Base-by-base conservation (phyloP, 1,140 invertebrate genomes). In the Drosophila insularis region DNA sequence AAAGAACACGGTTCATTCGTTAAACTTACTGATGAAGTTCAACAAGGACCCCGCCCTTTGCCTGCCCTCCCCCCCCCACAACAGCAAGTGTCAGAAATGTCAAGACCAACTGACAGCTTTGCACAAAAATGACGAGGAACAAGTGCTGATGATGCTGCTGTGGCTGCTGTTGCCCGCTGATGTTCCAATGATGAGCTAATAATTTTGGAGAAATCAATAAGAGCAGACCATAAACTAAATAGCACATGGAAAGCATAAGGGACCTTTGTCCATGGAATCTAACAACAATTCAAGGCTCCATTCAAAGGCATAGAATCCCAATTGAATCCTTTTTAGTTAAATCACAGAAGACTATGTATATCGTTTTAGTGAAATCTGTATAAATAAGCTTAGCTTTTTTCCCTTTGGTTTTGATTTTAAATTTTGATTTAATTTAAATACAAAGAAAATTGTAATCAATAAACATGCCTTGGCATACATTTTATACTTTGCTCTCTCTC, bases 381-480 rank as follows among this genome's bases (percentile, higher is more conserved):
- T 43, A 61, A 61, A 61, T 61, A 43, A 39, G 19, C 23, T 37
- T 55, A 40, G 32, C 21, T 31, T 66, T 3, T 27, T 21, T 65
- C 11, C 63, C 14, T 58, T 32, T 64, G 43, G 21, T 50, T 50
- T 50, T 50, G 43, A 10, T 50, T 50, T 50, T 11, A 50, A 50
- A n/a, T 50, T 19, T 19, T 21, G 17, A 11, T 59, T 60, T 55
- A n/a, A 43, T 43, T 19, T 39, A 27, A 40, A 35, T 40, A 61
- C 54, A 27, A 50, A 2, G 35, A 37, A 35, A 60, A 17, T 56
- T 40, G 67, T 27, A 68, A 68, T 68, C 60, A 67, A 62, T 71
- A 63, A 63, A 63, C 21, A 62, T 68, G 60, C 39, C 50, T 53
- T 63, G 65, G 59, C 59, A 61, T 61, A 43, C 37, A 61, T 61